phyloP scores from a whole-genome alignment of 2,888 invertebrate genomes.

The Chrysolina americana region DNA sequence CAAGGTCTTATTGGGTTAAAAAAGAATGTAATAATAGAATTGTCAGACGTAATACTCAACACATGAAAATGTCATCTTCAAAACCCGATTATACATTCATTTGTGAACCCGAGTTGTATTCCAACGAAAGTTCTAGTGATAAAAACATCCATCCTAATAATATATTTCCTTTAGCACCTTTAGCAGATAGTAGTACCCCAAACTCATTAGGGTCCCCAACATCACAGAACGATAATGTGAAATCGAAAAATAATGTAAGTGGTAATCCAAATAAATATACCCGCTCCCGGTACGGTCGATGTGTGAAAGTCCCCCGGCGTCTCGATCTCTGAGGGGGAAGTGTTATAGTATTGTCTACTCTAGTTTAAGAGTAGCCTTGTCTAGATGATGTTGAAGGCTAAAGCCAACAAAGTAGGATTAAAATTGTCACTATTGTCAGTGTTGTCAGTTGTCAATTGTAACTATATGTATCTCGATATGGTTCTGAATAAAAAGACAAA shows the following conservation, averaged over 20 bases:
- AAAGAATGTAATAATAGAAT: neutral
- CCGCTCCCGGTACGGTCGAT: neutral
- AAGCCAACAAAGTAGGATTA: too few relatives aligned
- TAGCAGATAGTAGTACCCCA: neutral
- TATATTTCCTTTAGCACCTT: neutral
- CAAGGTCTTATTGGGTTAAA: neutral
- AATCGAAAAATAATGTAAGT: neutral
- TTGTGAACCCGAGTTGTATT: neutral
- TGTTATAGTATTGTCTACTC: too few relatives aligned
- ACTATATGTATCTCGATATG: too few relatives aligned
- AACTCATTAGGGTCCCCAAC: neutral
- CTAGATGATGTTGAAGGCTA: too few relatives aligned
- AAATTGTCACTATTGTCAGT: too few relatives aligned
- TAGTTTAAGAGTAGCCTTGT: too few relatives aligned
- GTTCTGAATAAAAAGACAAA: too few relatives aligned
- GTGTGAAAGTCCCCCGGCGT: neutral
- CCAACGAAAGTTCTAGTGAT: neutral
- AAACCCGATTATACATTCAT: neutral
- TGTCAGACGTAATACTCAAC: neutral
- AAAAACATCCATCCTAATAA: neutral
- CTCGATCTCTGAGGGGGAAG: neutral
- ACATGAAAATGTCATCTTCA: neutral
- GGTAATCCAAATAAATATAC: neutral
- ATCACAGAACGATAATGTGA: neutral
- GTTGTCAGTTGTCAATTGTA: too few relatives aligned